phyloP scores from a whole-genome alignment of 2,888 invertebrate species.

The Meliscaeva auricollis region DNA sequence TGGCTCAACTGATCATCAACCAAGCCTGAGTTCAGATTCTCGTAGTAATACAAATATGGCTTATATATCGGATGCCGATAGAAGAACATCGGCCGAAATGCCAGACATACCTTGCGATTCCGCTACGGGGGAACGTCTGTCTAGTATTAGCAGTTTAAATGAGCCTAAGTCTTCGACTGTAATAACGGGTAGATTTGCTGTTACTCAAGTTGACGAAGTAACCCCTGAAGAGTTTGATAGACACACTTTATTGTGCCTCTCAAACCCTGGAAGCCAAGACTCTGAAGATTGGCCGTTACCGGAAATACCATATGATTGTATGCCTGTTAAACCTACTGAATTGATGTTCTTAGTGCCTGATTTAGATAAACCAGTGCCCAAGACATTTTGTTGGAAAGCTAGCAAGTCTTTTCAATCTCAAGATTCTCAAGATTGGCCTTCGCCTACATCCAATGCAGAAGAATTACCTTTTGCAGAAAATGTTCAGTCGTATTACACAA shows the following conservation, averaged over 20 bases:
- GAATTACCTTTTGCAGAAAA: constrained; percentile 89
- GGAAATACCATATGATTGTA: constrained; percentile 87
- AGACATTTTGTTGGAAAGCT: constrained; percentile 83
- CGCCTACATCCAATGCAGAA: constrained; percentile 90
- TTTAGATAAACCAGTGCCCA: constrained; percentile 83
- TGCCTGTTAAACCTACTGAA: constrained; percentile 81
- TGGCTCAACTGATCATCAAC: constrained; percentile 93
- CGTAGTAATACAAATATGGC: constrained; percentile 90
- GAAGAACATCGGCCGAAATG: constrained; percentile 93
- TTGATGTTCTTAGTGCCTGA: constrained; percentile 82
- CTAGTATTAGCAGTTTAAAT: constrained; percentile 84
- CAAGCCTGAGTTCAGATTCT: constrained; percentile 93
- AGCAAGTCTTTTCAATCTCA: constrained; percentile 85
- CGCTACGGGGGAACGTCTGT: constrained; percentile 85
- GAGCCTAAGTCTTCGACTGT: constrained; percentile 85
- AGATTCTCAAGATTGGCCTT: constrained; percentile 92
- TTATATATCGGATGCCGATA: constrained; percentile 92
- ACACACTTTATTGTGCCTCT: constrained; percentile 82
- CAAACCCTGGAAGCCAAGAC: constrained; percentile 88
- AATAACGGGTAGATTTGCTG: constrained; percentile 82
- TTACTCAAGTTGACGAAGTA: constrained; percentile 83
- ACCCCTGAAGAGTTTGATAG: constrained; percentile 81
- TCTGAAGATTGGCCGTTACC: constrained; percentile 92
- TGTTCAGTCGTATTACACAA: constrained; percentile 92
- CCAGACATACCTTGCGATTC: constrained; percentile 93